These are phyloP conservation scores for Troides helena DNA, from an alignment of 2,888 invertebrate species.

Conservation along the genomic window DNA sequence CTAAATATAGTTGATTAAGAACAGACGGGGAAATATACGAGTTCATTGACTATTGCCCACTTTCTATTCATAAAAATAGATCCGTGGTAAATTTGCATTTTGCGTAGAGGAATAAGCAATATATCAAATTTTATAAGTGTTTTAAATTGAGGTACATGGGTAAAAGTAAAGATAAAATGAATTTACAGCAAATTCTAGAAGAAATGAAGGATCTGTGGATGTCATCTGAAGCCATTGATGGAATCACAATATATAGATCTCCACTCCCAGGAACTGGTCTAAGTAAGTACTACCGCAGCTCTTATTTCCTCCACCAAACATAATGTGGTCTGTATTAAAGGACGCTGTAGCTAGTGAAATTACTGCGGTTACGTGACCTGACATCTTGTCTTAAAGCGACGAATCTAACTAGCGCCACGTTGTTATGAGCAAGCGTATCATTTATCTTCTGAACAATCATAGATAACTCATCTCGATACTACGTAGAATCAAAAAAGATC, in stretches of 20 bases:
- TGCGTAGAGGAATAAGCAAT: conserved; percentile 1
- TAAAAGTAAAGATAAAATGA: conserved; percentile 10
- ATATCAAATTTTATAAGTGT: conserved; percentile 19
- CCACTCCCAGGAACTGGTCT: no score
- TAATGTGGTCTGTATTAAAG: no score
- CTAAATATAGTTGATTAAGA: background rate
- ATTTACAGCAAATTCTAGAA: background rate
- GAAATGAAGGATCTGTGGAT: conserved; percentile 6
- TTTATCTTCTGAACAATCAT: no score
- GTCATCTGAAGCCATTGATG: conserved; percentile 1
- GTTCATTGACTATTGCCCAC: conserved; percentile 7
- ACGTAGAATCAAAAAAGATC: no score
- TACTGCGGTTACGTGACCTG: no score
- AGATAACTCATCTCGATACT: no score
- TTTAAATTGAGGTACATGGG: conserved; percentile 1
- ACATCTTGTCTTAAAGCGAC: no score
- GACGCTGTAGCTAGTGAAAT: no score
- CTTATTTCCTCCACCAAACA: no score
- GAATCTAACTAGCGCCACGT: no score
- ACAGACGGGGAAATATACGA: background rate
- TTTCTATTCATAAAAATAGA: background rate
- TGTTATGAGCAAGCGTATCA: no score
- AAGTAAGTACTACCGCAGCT: no score
- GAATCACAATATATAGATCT: background rate
- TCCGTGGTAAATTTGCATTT: conserved; percentile 7